Conservation (phyloP, 2,113 vertebrate genomes). For the Gallinago media region DNA sequence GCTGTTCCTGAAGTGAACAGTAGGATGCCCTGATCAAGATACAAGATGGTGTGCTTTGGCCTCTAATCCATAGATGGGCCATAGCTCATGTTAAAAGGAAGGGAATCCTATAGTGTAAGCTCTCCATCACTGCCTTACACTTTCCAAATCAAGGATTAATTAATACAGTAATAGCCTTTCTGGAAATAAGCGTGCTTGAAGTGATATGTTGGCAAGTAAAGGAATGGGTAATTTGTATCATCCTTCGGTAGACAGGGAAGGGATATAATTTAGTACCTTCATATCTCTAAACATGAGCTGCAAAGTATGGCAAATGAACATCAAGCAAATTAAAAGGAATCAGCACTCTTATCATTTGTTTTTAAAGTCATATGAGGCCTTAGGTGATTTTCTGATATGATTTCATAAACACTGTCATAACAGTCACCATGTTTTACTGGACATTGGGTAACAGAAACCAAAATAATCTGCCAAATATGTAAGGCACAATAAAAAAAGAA, state of each 20-base stretch:
- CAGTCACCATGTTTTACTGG: slow-evolving; percentile 70
- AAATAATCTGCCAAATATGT: slow-evolving; percentile 63
- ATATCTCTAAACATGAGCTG: not conserved
- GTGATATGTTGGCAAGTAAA: slow-evolving; percentile 28
- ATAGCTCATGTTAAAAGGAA: not conserved
- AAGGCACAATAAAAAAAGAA: slow-evolving; percentile 47
- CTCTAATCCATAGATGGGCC: not conserved
- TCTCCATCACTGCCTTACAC: not conserved
- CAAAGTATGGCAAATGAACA: slow-evolving; percentile 18
- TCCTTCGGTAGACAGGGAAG: not conserved
- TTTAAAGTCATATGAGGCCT: slow-evolving; percentile 11
- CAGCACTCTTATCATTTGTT: slow-evolving; percentile 65
- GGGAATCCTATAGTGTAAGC: not conserved
- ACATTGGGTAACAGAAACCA: slow-evolving; percentile 82
- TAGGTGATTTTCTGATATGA: not conserved
- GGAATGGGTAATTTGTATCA: slow-evolving; percentile 10
- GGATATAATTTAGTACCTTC: slow-evolving; percentile 14
- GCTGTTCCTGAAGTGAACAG: not conserved
- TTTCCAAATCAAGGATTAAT: not conserved
- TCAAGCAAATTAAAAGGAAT: slow-evolving; percentile 69
- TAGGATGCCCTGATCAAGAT: not conserved
- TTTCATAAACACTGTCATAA: slow-evolving; percentile 45
- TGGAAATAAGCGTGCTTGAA: not conserved
- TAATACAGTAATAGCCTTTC: not conserved
- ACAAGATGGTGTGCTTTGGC: not conserved